Evolutionary conservation across 2,888 invertebrate species (phyloP).

Genomic region (Synergus laeviventris): DNA sequence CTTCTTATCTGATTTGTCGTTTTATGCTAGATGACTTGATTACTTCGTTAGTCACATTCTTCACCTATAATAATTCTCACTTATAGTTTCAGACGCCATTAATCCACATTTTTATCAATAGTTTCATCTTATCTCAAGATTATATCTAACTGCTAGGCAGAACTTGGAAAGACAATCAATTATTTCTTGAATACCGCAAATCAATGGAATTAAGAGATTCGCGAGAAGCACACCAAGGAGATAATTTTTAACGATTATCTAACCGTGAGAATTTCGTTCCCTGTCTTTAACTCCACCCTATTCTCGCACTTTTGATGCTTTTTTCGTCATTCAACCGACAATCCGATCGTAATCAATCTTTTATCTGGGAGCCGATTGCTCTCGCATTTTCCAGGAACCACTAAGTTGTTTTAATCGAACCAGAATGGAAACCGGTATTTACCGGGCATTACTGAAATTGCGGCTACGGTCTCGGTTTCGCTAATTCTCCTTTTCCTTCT

Average conservation of each 20-base stretch:
- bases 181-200: not conserved
- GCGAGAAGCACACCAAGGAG: not conserved
- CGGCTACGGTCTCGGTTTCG: constrained; percentile 48
- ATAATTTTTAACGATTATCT: constrained; percentile 20
- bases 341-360: constrained; percentile 48
- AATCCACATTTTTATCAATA: constrained; percentile 13
- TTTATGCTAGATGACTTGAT: constrained; percentile 7
- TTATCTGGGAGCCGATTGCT: constrained; percentile 43
- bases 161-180: constrained; percentile 2
- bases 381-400: constrained; percentile 44
- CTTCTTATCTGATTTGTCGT: constrained; percentile 7
- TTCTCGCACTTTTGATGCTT: constrained; percentile 31
- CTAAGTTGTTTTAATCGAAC: constrained; percentile 50
- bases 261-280: constrained; percentile 13
- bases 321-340: constrained; percentile 44
- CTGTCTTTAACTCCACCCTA: not conserved
- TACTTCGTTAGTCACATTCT: constrained; percentile 22
- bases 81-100: constrained; percentile 3
- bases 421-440: constrained; percentile 50
- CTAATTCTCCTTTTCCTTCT: constrained; percentile 48
- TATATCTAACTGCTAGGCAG: not conserved
- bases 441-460: constrained; percentile 52
- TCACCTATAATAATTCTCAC: constrained; percentile 8
- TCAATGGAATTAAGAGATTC: not conserved
- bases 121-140: not conserved